phyloP scores from a whole-genome alignment of 2,797 vertebrate genomes.

The Sebastes iracundus region DNA sequence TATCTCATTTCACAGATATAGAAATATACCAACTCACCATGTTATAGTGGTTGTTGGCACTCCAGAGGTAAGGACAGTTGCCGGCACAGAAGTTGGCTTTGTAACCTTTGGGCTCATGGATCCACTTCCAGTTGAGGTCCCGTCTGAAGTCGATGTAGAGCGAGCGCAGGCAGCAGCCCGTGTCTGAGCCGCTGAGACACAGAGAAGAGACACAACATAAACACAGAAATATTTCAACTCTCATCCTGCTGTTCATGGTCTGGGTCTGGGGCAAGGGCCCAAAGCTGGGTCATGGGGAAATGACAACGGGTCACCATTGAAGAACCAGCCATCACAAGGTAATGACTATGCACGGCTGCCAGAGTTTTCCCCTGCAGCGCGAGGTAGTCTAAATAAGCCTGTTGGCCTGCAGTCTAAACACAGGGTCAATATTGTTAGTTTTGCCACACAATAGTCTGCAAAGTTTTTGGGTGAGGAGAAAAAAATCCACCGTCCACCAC shows the following conservation, averaged over 20 bases:
- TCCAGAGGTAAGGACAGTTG: conserved; percentile 88
- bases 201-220: conserved; percentile 28
- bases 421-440: conserved; percentile 50
- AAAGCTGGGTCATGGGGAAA: conserved; percentile 65
- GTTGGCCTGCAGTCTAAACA: conserved; percentile 72
- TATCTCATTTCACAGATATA: neutral
- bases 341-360: conserved; percentile 49
- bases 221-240: conserved; percentile 28
- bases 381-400: conserved; percentile 69
- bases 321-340: conserved; percentile 46
- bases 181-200: conserved; percentile 76
- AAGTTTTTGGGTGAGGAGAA: conserved; percentile 31
- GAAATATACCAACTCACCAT: conserved; percentile 74
- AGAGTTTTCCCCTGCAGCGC: conserved; percentile 52
- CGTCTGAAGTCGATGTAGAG: conserved; percentile 88
- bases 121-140: conserved; percentile 90
- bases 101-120: conserved; percentile 88
- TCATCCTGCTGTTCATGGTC: conserved; percentile 18
- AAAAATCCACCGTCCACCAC: conserved; percentile 11
- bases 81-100: conserved; percentile 88
- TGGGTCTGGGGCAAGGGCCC: conserved; percentile 1
- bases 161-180: conserved; percentile 86
- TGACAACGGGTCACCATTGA: conserved; percentile 47
- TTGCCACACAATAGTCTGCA: conserved; percentile 53
- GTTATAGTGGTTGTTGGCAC: conserved; percentile 88